phyloP scores from a whole-genome alignment of 2,888 invertebrate genomes.

The Ramazzottius varieornatus region DNA sequence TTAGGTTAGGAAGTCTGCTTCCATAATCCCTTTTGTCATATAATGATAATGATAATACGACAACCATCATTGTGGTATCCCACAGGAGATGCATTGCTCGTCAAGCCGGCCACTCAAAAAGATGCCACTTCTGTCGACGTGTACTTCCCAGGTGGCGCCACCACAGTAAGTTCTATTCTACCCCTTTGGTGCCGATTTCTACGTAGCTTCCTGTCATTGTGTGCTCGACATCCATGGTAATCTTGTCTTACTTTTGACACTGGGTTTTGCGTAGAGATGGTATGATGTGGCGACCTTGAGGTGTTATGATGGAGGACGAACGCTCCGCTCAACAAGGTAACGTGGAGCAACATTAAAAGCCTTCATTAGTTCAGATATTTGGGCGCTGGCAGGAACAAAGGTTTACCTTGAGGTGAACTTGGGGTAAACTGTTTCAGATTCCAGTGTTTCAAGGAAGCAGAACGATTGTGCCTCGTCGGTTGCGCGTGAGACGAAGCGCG shows the following conservation, averaged over 20 bases:
- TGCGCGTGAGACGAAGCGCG: conserved; percentile 58
- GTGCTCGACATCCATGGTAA: background rate
- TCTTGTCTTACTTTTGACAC: background rate
- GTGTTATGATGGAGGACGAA: conserved; percentile 27
- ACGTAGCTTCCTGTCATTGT: background rate
- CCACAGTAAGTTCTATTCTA: conserved; percentile 6
- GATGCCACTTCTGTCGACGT: conserved; percentile 47
- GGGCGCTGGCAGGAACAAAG: too few relatives aligned
- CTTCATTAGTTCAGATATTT: too few relatives aligned
- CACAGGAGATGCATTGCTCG: conserved; percentile 47
- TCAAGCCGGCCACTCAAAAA: conserved; percentile 53
- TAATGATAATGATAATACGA: too few relatives aligned
- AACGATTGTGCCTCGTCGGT: conserved; percentile 59
- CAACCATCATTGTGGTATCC: conserved; percentile 10
- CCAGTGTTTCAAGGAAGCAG: conserved; percentile 84
- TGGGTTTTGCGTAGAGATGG: conserved; percentile 35
- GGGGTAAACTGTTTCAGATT: conserved; percentile 30
- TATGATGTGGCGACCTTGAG: conserved; percentile 54
- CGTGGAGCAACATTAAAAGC: conserved; percentile 11
- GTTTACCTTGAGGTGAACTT: background rate
- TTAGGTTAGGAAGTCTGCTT: conserved; percentile 34
- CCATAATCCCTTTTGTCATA: too few relatives aligned
- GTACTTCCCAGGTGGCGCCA: conserved; percentile 49
- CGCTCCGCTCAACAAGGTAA: conserved; percentile 12
- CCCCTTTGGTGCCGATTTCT: too few relatives aligned